Conservation (phyloP, 2,113 vertebrate species). For the Bostrychus sinensis region DNA sequence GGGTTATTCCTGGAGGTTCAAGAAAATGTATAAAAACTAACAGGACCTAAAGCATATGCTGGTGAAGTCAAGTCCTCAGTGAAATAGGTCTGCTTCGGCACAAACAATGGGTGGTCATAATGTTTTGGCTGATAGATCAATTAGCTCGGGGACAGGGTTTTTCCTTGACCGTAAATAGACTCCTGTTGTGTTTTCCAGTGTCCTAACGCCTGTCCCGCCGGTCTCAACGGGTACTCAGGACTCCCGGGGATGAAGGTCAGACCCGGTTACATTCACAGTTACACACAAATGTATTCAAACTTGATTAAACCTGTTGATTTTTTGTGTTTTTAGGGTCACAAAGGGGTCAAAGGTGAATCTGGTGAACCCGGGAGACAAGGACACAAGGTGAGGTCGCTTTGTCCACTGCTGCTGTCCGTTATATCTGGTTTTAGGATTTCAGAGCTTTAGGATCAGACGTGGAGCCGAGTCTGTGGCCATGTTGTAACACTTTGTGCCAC, state of each 20-base stretch:
- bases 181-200: conserved; percentile 85
- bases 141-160: conserved; percentile 23
- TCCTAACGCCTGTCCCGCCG: conserved; percentile 88
- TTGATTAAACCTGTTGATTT: background rate
- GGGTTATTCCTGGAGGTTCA: too few species aligned
- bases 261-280: too few species aligned
- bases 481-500: too few species aligned
- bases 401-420: background rate
- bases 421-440: too few species aligned
- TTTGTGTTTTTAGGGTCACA: conserved; percentile 86
- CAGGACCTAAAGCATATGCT: too few species aligned
- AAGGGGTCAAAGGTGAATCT: conserved; percentile 92
- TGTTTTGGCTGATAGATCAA: too few species aligned
- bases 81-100: too few species aligned
- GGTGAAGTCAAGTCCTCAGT: too few species aligned
- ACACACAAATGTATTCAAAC: background rate
- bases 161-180: conserved; percentile 55
- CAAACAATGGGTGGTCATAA: too few species aligned
- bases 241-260: conserved; percentile 94
- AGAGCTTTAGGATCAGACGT: too few species aligned
- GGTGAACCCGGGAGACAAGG: conserved; percentile 98
- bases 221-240: conserved; percentile 86
- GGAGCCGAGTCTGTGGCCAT: too few species aligned
- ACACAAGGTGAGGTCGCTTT: conserved; percentile 87
- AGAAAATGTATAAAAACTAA: too few species aligned